Evolutionary conservation across 2,797 vertebrate species (phyloP), one percentile per base, ranked within the genome.

Genomic region (Coluber constrictor): DNA sequence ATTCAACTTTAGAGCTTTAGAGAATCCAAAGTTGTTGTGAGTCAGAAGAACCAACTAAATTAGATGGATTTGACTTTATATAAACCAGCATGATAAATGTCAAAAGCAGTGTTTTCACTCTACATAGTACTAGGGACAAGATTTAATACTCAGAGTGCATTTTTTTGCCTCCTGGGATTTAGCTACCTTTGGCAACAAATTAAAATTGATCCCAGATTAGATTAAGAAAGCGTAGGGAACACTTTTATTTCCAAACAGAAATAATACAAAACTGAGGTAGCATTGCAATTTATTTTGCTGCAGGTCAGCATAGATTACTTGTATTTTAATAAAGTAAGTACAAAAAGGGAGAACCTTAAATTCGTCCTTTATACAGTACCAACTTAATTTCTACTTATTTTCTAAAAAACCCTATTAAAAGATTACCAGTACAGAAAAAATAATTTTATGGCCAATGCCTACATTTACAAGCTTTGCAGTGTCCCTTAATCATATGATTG

Each of bases 201-300:
- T n/a, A 29, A 57, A 43, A 86, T 60, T 25, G 43, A 90, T 56
- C 43, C 27, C 32, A 63, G 61, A 5, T 56, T 32, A 54, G 20
- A 56, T 87, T 79, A 51, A 18, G 87, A 91, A n/a, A 32, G 43
- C 27, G 12, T 15, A 86, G n/a, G n/a, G n/a, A 61, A 83, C n/a
- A 83, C 6, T 23, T 90, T 7, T 56, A 63, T 93, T 88, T 91
- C 66, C 90, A 91, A 93, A 93, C 87, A 93, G 66, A 56, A 27
- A 93, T 83, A 83, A n/a, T 83, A 91, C 47, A 91, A 55, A 32
- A 47, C 47, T 79, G 87, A 91, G 87, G 51, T 91, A 89, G 70
- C 32, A 55, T 43, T 93, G 70, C 32, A 63, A 86, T 93, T 93
- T 91, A 91, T 91, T 93, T 89, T 89, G 70, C 32, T 86, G 51